Evolutionary conservation across 1,140 invertebrate species (phyloP).

Genomic region (Ceratosolen solmsi): DNA sequence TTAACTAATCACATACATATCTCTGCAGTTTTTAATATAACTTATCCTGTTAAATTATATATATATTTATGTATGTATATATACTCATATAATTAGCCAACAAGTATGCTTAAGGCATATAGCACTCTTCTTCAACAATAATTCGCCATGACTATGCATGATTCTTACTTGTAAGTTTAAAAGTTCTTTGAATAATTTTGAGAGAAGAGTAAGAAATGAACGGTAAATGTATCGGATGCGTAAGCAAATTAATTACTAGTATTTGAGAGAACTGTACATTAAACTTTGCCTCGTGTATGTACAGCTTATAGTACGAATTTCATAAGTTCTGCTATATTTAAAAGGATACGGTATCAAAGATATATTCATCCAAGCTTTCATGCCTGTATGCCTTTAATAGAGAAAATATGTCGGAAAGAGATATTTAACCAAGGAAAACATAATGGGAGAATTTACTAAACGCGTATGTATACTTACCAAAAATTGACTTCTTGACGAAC

Average conservation of each 20-base stretch:
- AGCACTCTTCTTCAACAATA: neutral
- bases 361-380: slow-evolving; percentile 16
- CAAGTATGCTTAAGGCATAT: neutral
- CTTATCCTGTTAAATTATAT: too few species aligned
- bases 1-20: too few species aligned
- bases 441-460: too few species aligned
- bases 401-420: too few species aligned
- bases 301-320: slow-evolving; percentile 7
- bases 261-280: slow-evolving; percentile 35
- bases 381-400: neutral
- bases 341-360: neutral
- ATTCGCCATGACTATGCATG: neutral
- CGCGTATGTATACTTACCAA: too few species aligned
- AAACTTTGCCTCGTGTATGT: slow-evolving; percentile 25
- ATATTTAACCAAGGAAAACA: too few species aligned
- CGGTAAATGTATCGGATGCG: neutral
- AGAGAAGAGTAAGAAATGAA: neutral
- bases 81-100: too few species aligned
- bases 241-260: slow-evolving; percentile 42
- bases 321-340: neutral
- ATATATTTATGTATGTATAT: too few species aligned
- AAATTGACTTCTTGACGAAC: too few species aligned
- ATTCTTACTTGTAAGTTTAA: neutral
- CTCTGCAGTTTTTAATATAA: too few species aligned
- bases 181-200: neutral